These are phyloP conservation scores for Tachysurus vachellii DNA, from an alignment of 2,113 vertebrate genomes.

Conservation along the genomic window DNA sequence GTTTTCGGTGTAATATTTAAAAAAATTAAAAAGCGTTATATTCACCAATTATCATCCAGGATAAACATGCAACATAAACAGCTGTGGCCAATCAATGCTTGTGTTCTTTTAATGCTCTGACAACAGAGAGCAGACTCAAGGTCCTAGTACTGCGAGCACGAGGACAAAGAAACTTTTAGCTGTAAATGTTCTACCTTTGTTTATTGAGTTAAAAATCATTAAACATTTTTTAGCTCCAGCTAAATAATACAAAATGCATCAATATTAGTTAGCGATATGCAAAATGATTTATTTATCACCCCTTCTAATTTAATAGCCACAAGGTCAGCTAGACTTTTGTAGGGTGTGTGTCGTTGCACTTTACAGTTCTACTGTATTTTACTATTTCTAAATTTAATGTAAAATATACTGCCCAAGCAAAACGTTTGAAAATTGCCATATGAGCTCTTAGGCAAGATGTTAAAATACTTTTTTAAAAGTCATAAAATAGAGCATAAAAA, in stretches of 20 bases:
- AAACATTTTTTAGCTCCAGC: not conserved
- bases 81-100: not conserved
- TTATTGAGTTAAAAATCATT: not conserved
- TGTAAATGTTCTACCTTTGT: not conserved
- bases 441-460: not conserved
- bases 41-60: not conserved
- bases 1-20: not conserved
- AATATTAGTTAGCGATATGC: too few species aligned
- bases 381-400: not conserved
- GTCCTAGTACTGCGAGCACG: not conserved
- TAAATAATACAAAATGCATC: not conserved
- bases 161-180: not conserved
- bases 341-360: not conserved
- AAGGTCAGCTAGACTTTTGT: not conserved
- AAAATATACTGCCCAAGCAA: not conserved
- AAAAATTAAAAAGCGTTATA: not conserved
- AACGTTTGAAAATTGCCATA: not conserved
- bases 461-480: not conserved
- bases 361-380: not conserved
- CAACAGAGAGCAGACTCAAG: not conserved
- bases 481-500: not conserved
- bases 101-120: not conserved
- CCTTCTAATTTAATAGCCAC: not conserved
- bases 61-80: not conserved
- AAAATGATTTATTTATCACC: not conserved